Conservation (phyloP, 2,113 vertebrate genomes). For the Puffinus mauretanicus region DNA sequence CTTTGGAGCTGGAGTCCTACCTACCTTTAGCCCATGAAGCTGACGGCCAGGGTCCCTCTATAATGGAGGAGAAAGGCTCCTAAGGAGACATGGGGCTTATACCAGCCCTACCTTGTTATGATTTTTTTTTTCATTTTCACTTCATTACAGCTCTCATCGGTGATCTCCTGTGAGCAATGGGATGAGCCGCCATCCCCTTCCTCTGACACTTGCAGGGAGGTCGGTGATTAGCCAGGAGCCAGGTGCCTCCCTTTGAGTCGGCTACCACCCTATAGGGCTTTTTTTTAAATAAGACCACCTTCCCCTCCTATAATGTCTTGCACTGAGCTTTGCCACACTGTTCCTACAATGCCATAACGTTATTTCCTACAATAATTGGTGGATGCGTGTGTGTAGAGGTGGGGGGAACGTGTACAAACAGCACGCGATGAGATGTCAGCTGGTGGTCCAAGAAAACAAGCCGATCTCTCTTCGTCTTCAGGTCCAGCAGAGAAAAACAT, state of each 20-base stretch:
- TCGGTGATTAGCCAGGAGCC: not conserved
- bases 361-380: not conserved
- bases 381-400: not conserved
- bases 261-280: not conserved
- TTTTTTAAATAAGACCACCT: not conserved
- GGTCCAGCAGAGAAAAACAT: not conserved
- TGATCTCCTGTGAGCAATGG: not conserved
- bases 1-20: not conserved
- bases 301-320: not conserved
- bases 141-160: not conserved
- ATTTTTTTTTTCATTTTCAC: not conserved
- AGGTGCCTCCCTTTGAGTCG: not conserved
- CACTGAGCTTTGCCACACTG: not conserved
- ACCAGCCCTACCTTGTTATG: not conserved
- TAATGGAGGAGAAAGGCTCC: not conserved
- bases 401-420: fast-evolving
- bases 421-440: not conserved
- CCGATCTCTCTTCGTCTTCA: not conserved
- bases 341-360: not conserved
- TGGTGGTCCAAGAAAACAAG: not conserved
- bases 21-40: not conserved
- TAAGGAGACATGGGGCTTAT: not conserved
- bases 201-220: fast-evolving
- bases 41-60: not conserved
- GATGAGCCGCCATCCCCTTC: not conserved